Evolutionary conservation across 2,113 vertebrate genomes (phyloP).

Genomic region (Ploceus nigricollis): DNA sequence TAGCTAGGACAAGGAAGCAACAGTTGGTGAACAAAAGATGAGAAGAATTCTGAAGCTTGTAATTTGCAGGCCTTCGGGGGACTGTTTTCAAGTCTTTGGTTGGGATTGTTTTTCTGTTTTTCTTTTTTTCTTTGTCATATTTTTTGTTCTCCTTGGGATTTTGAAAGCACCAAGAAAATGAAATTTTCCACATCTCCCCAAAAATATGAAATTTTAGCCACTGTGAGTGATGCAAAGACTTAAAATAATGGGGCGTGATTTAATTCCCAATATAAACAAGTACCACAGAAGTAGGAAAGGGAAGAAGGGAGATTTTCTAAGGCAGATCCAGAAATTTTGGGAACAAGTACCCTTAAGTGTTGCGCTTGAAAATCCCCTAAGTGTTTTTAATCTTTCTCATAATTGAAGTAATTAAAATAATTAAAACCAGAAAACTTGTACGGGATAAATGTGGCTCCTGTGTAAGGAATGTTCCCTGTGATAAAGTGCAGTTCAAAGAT

Average conservation of each 20-base stretch:
- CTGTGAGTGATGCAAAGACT: neutral
- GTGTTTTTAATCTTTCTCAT: neutral
- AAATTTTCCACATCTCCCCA: neutral
- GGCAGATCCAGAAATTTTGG: neutral
- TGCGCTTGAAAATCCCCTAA: slow-evolving; percentile 3
- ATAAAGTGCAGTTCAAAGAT: neutral
- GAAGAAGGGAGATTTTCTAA: neutral
- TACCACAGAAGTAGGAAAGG: neutral
- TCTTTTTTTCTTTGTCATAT: neutral
- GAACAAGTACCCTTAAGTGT: neutral
- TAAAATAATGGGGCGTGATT: neutral
- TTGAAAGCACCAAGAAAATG: neutral
- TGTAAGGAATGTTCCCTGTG: neutral
- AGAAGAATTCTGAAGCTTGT: neutral
- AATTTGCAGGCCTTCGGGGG: neutral
- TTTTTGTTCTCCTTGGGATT: neutral
- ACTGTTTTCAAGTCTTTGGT: neutral
- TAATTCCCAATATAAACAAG: neutral
- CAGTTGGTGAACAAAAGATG: slow-evolving; percentile 12
- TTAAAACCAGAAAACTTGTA: neutral
- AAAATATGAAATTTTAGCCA: neutral
- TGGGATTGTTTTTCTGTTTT: neutral
- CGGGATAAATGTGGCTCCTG: neutral
- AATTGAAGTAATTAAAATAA: slow-evolving; percentile 37
- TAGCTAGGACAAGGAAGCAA: slow-evolving; percentile 6